Conservation (phyloP, 2,797 vertebrate genomes). For the Mallotus villosus region DNA sequence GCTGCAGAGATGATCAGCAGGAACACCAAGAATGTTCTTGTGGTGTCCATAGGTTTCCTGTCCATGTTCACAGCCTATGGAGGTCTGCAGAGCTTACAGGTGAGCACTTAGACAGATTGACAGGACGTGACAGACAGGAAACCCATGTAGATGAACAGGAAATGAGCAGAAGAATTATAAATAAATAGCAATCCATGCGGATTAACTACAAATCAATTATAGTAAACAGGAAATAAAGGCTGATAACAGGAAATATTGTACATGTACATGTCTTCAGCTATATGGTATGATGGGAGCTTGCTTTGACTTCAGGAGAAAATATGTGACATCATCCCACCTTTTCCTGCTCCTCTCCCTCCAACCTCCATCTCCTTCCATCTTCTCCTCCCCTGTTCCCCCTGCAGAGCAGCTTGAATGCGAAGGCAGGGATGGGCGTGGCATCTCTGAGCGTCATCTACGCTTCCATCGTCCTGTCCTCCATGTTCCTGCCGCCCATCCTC, state of each 20-base stretch:
- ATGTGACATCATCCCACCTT: background rate
- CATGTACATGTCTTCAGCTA: too few species aligned
- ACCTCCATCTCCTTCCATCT: background rate
- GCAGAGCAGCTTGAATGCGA: constrained; percentile 92
- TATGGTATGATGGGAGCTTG: too few species aligned
- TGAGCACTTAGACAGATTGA: constrained; percentile 57
- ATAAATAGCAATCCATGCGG: too few species aligned
- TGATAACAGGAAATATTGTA: too few species aligned
- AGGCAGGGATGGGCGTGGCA: constrained; percentile 86
- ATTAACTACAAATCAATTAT: too few species aligned
- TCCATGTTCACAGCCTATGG: constrained; percentile 91
- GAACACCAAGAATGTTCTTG: constrained; percentile 84
- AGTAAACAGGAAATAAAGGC: too few species aligned
- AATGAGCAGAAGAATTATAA: too few species aligned
- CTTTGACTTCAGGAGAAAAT: too few species aligned
- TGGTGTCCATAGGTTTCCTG: constrained; percentile 87
- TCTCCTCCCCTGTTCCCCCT: background rate
- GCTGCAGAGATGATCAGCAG: constrained; percentile 74
- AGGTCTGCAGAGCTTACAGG: constrained; percentile 92
- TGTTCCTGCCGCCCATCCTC: constrained; percentile 90
- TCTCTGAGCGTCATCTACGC: constrained; percentile 90
- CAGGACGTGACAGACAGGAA: too few species aligned
- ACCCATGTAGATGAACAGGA: too few species aligned
- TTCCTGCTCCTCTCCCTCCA: background rate
- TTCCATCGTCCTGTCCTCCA: constrained; percentile 87